Base-by-base conservation (phyloP, 2,113 vertebrate species). In the Pterocles burchelli region DNA sequence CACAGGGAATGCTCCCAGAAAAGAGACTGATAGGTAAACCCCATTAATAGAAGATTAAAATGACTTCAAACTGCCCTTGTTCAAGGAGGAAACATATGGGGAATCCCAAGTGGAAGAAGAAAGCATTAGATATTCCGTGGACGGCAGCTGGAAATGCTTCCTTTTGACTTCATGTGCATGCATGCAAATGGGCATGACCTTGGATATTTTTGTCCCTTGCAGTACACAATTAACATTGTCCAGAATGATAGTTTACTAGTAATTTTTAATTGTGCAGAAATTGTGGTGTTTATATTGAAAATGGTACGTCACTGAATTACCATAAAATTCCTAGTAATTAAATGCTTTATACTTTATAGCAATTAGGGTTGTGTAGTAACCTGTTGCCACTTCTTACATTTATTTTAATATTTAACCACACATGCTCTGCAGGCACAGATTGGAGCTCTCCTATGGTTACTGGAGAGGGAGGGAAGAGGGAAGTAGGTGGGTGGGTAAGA, bases 21-120 rank as follows among this genome's bases (percentile, higher is more conserved):
- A 97, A 88, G 24, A 88, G 78, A 81, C 68, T 80, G 74, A 81
- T 88, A 92, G 79, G 88, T 83, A 94, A 95, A 85, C 43, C 85
- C 83, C 83, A 82, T 93, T 94, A 96, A 94, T 22, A 65, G 77
- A 62, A 96, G 85, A 97, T 95, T 92, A 75, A 86, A 97, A 88
- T 93, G 48, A 96, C 89, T 97, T 97, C 68, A 83, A 94, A 96
- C 38, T 94, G 79, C 38, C 92, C 88, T 98, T 97, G 76, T 93
- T 96, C 93, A 41, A 72, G 73, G 70, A 66, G 33, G 93, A 92
- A 96, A 76, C 90, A 95, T 96, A 92, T 75, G 89, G 90, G 78
- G 84, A 98, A 93, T 98, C 89, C 72, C 79, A 95, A 96, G 65
- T 89, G 80, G 66, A 96, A 97, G 84, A 73, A 66, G 59, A 85